These are phyloP conservation scores for Brachionus rubens DNA, from an alignment of 1,140 invertebrate species.

Conservation along the genomic window DNA sequence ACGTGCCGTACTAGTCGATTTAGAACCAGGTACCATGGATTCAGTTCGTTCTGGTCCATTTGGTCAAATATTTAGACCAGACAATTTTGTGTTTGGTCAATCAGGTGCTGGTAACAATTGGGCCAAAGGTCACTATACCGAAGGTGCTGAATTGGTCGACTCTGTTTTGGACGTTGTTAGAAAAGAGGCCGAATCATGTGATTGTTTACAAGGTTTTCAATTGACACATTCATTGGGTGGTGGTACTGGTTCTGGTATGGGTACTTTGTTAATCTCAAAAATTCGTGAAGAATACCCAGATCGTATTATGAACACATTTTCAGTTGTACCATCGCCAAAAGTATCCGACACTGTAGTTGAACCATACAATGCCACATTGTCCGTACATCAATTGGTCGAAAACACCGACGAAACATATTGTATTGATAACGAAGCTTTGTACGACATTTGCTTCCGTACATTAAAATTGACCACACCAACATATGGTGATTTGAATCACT, in stretches of 20 bases:
- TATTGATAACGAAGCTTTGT: conserved; percentile 77
- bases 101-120: conserved; percentile 80
- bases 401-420: conserved; percentile 76
- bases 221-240: conserved; percentile 73
- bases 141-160: conserved; percentile 79
- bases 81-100: conserved; percentile 81
- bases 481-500: conserved; percentile 63
- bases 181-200: conserved; percentile 78
- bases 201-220: conserved; percentile 65
- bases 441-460: conserved; percentile 76
- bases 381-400: conserved; percentile 71
- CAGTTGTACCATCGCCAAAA: conserved; percentile 61
- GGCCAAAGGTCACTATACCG: conserved; percentile 87
- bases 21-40: conserved; percentile 93
- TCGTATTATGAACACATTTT: conserved; percentile 62
- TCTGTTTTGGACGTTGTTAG: conserved; percentile 78
- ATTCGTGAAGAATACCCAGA: conserved; percentile 62
- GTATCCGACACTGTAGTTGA: conserved; percentile 73
- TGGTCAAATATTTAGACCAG: conserved; percentile 76
- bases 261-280: conserved; percentile 70
- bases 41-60: conserved; percentile 76
- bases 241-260: conserved; percentile 81
- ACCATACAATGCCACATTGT: conserved; percentile 73
- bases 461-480: conserved; percentile 73
- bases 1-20: conserved; percentile 80